These are phyloP conservation scores for Ascidia mentula DNA, from an alignment of 23 tunicate genomes.

Conservation along the genomic window DNA sequence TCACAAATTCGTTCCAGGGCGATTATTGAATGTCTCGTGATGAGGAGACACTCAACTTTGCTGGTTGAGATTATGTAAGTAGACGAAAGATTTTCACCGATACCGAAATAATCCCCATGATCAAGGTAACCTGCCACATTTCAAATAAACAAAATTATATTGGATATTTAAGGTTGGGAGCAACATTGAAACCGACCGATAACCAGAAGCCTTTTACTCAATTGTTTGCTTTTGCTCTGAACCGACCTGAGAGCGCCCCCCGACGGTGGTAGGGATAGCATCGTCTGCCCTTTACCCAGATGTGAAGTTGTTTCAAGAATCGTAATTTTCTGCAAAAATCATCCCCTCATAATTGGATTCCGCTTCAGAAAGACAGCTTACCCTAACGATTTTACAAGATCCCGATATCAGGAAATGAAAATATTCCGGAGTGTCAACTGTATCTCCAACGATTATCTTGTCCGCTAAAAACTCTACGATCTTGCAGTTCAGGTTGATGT, in stretches of 20 bases:
- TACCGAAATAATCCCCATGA: slow-evolving; percentile 75
- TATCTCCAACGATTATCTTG: slow-evolving; percentile 59
- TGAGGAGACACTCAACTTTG: slow-evolving; percentile 60
- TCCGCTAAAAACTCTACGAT: slow-evolving; percentile 38
- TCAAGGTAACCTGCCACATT: slow-evolving; percentile 57
- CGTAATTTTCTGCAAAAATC: slow-evolving; percentile 39
- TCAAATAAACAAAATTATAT: neutral
- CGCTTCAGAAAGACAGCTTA: slow-evolving; percentile 1
- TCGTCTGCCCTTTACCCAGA: slow-evolving; percentile 30
- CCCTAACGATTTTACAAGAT: slow-evolving; percentile 61
- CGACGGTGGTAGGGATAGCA: slow-evolving; percentile 36
- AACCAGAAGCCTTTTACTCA: slow-evolving; percentile 26
- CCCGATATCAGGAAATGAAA: slow-evolving; percentile 69
- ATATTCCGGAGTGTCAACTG: slow-evolving; percentile 34
- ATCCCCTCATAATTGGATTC: too few species aligned
- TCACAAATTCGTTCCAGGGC: slow-evolving; percentile 67
- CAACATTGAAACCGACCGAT: too few species aligned
- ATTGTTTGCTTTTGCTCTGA: slow-evolving; percentile 21
- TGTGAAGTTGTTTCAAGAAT: slow-evolving; percentile 46
- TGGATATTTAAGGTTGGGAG: neutral
- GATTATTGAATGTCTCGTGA: slow-evolving; percentile 56
- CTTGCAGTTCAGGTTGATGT: slow-evolving; percentile 56
- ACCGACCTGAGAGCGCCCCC: slow-evolving; percentile 18
- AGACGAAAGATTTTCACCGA: slow-evolving; percentile 63
- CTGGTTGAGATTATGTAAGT: slow-evolving; percentile 53